A percentile compares a stretch with the other conserved stretches of the same genome.
phyloP scores from a whole-genome alignment of 2,113 vertebrate species.

The Peromyscus polionotus region DNA sequence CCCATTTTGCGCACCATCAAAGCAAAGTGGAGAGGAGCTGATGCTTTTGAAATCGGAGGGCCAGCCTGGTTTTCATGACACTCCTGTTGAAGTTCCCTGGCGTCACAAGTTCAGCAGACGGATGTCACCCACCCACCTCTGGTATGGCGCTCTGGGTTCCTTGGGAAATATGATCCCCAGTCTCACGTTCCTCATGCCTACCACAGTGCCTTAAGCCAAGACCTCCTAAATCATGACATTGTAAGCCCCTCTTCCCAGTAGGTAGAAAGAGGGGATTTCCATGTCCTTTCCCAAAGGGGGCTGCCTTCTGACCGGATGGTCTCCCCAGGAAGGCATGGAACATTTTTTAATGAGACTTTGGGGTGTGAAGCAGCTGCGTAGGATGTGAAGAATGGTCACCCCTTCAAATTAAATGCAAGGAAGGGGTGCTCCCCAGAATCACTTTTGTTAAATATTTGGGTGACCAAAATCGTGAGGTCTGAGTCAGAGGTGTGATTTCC shows the following conservation, averaged over 20 bases:
- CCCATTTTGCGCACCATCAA: slow-evolving; percentile 85
- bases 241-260: not conserved
- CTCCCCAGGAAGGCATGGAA: not conserved
- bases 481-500: slow-evolving; percentile 15
- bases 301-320: not conserved
- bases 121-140: slow-evolving; percentile 74
- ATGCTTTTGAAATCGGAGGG: slow-evolving; percentile 82
- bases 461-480: not conserved
- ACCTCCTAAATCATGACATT: slow-evolving; percentile 72
- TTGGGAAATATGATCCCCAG: slow-evolving; percentile 75
- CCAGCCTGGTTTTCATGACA: slow-evolving; percentile 80
- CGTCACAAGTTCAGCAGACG: slow-evolving; percentile 71
- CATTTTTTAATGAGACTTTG: not conserved
- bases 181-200: slow-evolving; percentile 80
- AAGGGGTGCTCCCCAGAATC: not conserved
- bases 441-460: slow-evolving; percentile 2
- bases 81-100: slow-evolving; percentile 71
- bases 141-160: slow-evolving; percentile 79
- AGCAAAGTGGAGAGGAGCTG: slow-evolving; percentile 81
- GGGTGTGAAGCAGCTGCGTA: not conserved
- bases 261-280: slow-evolving; percentile 20
- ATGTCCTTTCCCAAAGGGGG: not conserved
- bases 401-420: not conserved
- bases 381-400: not conserved
- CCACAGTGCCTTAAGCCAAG: slow-evolving; percentile 78